These are phyloP conservation scores for Chelonus insularis DNA, from an alignment of 1,140 invertebrate genomes.

Conservation along the genomic window DNA sequence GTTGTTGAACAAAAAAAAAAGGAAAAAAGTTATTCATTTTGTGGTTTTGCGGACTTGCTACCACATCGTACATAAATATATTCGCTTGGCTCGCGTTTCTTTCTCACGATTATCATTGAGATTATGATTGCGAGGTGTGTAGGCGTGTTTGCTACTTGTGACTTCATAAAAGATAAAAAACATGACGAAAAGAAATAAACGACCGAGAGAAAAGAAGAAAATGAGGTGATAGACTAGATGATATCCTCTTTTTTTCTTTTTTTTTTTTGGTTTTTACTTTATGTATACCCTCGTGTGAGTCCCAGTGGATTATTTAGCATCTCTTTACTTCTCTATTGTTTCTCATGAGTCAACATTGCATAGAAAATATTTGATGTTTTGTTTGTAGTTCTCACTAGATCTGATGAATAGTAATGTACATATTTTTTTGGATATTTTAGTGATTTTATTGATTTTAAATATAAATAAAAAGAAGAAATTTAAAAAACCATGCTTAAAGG, in stretches of 20 bases:
- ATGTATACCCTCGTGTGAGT: too few species aligned
- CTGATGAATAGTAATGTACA: too few species aligned
- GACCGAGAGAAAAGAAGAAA: conserved; percentile 8
- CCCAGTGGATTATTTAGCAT: too few species aligned
- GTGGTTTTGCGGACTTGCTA: not conserved
- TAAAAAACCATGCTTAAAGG: too few species aligned
- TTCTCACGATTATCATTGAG: conserved; percentile 26
- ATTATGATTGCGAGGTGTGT: conserved; percentile 15
- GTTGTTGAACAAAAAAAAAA: not conserved
- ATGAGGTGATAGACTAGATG: not conserved
- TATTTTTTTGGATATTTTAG: too few species aligned
- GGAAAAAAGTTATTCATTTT: not conserved
- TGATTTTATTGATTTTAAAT: too few species aligned
- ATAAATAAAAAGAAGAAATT: too few species aligned
- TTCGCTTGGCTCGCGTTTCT: conserved; percentile 2
- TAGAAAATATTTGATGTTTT: too few species aligned
- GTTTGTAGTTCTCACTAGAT: too few species aligned
- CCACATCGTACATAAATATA: not conserved
- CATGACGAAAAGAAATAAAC: not conserved
- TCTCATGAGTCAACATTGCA: too few species aligned
- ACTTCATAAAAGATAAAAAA: not conserved
- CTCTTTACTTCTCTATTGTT: too few species aligned
- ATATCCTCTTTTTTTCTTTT: not conserved
- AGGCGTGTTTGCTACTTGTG: not conserved
- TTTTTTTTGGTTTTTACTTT: too few species aligned